Evolutionary conservation across 2,888 invertebrate genomes (phyloP), one percentile per base, ranked within the genome.

Genomic region (Geotrupes spiniger): DNA sequence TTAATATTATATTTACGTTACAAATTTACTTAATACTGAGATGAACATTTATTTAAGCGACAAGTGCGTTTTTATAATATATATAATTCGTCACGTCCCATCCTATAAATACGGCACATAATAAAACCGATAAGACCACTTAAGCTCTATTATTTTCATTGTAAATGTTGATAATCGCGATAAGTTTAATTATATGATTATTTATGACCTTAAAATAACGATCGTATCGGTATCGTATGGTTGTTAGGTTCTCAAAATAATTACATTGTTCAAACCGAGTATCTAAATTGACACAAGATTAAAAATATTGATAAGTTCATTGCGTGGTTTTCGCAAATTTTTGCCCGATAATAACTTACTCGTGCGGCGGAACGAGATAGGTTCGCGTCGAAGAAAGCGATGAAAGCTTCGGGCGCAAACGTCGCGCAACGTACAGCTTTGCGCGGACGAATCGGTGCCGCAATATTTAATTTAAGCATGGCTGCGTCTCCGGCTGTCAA

Each of bases 391-490:
- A 10, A 8, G 8, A 41, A 14, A 12, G 12, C n/a, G 2, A 11
- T 25, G 9, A 27, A n/a, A 14, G 17, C 8, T 36, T 11, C 10
- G 33, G 14, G 14, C 14, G 12, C 26, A 17, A 15, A 5, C 4
- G 42, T 26, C 8, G 50, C 61, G 63, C 56, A 58, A 49, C 52
- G 44, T 47, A 16, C 46, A 60, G 57, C 63, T 55, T 16, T 12
- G 6, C 12, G 10, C n/a, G 62, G 53, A 59, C 61, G 41, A 27
- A n/a, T 54, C 54, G 45, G 53, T 60, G 63, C 68, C 68, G 68
- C 68, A 68, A 68, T 69, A 68, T 70, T 68, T 69, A 69, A 69
- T 70, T 68, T 69, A 68, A 64, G 65, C 65, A 68, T 68, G 68
- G 68, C 66, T 63, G 66, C 63, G 59, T 57, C 61, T 64, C 63